phyloP scores from a whole-genome alignment of 2,113 vertebrate genomes.

The Pantherophis guttatus region DNA sequence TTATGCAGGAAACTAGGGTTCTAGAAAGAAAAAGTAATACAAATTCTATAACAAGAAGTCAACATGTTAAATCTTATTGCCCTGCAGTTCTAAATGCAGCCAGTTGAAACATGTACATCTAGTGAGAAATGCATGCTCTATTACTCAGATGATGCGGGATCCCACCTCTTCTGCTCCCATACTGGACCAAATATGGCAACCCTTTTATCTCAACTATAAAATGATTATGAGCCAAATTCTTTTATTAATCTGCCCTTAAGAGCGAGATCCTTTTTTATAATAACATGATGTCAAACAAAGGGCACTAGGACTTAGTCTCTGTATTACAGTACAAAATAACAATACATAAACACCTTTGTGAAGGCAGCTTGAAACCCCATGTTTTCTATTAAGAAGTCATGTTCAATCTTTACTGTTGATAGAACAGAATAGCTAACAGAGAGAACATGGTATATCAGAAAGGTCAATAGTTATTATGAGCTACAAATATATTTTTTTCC shows the following conservation, averaged over 20 bases:
- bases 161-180: slow-evolving; percentile 62
- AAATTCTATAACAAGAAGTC: slow-evolving; percentile 45
- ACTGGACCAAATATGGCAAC: slow-evolving; percentile 64
- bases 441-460: slow-evolving; percentile 82
- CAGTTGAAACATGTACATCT: slow-evolving; percentile 72
- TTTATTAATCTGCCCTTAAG: slow-evolving; percentile 69
- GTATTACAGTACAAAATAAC: slow-evolving; percentile 76
- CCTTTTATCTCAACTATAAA: slow-evolving; percentile 74
- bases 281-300: slow-evolving; percentile 79
- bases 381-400: slow-evolving; percentile 87
- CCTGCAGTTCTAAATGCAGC: slow-evolving; percentile 64
- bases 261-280: slow-evolving; percentile 52
- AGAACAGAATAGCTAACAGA: slow-evolving; percentile 81
- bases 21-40: slow-evolving; percentile 37
- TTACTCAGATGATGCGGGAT: slow-evolving; percentile 60
- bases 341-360: slow-evolving; percentile 81
- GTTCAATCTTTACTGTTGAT: slow-evolving; percentile 85
- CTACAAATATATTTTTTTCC: slow-evolving; percentile 84
- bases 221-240: slow-evolving; percentile 72
- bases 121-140: slow-evolving; percentile 64
- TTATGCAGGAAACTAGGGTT: slow-evolving; percentile 28
- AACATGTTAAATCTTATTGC: slow-evolving; percentile 64
- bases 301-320: slow-evolving; percentile 75
- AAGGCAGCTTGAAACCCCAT: slow-evolving; percentile 77
- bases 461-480: slow-evolving; percentile 86